phyloP scores from a whole-genome alignment of 2,888 invertebrate species.

The Ptycholaimellus sp. region DNA sequence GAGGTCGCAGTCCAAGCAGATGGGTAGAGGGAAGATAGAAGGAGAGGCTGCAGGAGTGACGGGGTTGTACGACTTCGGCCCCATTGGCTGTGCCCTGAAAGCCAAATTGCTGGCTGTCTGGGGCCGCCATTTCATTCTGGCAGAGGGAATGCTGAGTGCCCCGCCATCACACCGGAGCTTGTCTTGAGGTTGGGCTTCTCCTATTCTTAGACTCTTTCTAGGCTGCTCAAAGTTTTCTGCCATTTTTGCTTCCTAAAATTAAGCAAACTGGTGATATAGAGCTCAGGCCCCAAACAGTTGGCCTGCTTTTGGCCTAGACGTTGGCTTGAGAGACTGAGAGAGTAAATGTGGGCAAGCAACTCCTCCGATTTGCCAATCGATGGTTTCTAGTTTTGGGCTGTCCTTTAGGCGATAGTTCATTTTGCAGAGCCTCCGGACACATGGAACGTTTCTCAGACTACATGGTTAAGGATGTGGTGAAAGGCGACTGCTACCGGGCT shows the following conservation, averaged over 20 bases:
- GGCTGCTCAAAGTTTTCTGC: too few relatives aligned
- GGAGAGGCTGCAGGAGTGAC: conserved; percentile 30
- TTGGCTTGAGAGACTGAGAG: too few relatives aligned
- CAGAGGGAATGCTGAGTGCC: conserved; percentile 97
- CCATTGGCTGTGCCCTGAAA: conserved; percentile 96
- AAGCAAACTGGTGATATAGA: too few relatives aligned
- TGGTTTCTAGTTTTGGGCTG: too few relatives aligned
- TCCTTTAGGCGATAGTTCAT: too few relatives aligned
- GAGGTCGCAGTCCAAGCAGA: conserved; percentile 37
- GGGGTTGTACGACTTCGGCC: conserved; percentile 89
- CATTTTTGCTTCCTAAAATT: too few relatives aligned
- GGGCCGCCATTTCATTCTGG: conserved; percentile 81
- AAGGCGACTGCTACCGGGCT: conserved; percentile 84
- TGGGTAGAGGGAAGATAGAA: not conserved
- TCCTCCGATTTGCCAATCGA: too few relatives aligned
- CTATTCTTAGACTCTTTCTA: too few relatives aligned
- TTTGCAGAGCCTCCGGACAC: conserved; percentile 66
- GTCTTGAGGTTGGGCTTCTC: conserved; percentile 85
- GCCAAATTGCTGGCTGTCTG: conserved; percentile 72
- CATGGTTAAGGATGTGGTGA: conserved; percentile 89
- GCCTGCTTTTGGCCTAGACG: too few relatives aligned
- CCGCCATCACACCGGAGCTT: conserved; percentile 81
- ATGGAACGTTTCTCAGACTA: conserved; percentile 95
- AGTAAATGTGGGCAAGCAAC: too few relatives aligned
- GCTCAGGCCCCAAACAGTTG: too few relatives aligned